Base-by-base conservation (phyloP, 2,888 invertebrate species). In the Leptinotarsa haldemani region DNA sequence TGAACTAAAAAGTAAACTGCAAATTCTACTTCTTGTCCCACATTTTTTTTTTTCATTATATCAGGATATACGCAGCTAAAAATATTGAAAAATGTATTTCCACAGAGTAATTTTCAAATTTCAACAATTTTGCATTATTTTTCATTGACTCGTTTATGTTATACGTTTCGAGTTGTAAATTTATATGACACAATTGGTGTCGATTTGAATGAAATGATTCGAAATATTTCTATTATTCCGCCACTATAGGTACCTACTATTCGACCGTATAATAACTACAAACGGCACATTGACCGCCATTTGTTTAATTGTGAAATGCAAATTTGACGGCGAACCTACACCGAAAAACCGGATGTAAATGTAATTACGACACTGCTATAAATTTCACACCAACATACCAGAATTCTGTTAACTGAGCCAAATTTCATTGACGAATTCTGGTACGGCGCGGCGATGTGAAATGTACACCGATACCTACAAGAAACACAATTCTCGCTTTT, bases 271-370 rank as follows among this genome's bases (percentile, higher is more conserved):
- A 65, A 71, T 69, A 18, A 47, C 56, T 47, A 7, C 65, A 71
- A 71, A 65, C 46, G 48, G 61, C 40, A 18, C n/a, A 30, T 5
- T 5, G 7, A 65, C 48, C 25, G 47, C 65, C 58, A 65, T 66
- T 66, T 30, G 40, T 46, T 71, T 71, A 65, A 71, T 47, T 71
- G 48, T 66, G 65, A 71, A 71, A 71, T 71, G 71, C 25, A 71
- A 71, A 71, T 71, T 71, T 71, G 66, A 71, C 66, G 56, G 46
- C 53, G 25, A 66, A 58, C 25, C 22, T 66, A 16, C 48, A 48
- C 61, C 66, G 50, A 71, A 71, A 66, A 65, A 64, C 66, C 65
- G 25, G 65, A 65, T 70, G 70, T 65, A 46, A 53, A 65, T 61
- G 71, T 30, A 66, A 66, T 58, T 50, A 20, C 22, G 22, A 71